Evolutionary conservation across 1,140 invertebrate genomes (phyloP), one percentile per base, ranked within the genome.

Genomic region (Triops cancriformis): DNA sequence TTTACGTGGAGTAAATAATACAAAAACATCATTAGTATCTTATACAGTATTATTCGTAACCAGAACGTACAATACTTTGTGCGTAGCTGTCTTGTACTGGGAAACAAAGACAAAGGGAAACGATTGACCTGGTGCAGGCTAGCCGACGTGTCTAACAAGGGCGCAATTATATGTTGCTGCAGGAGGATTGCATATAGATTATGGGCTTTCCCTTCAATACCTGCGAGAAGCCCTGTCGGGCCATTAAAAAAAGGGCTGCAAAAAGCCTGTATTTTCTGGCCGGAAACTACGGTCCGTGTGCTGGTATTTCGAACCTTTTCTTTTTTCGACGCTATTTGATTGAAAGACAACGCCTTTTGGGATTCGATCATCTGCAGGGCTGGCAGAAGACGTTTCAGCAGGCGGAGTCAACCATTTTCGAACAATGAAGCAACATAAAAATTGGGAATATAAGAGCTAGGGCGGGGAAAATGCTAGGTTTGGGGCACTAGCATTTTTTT

Each of bases 341-440:
- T 23, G 14, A 64, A 64, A 64, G 51, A 23, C 51, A 64, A 64
- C 51, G 51, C 51, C 51, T 64, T 64, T 64, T 64, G 51, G 51
- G 51, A n/a, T 64, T 37, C 31, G 31, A 37, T 37, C 31, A 37
- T 37, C 31, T 37, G 31, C 31, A 64, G 7, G 51, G 23, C 51
- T 23, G 23, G 18, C 18, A 64, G 5, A 18, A 64, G 14, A 64
- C 14, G 23, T 1, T 14, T 64, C 18, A 23, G 51, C 18, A 64
- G 51, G 51, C 51, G 51, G 51, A 6, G 51, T 37, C 31, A 37
- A 37, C 51, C 14, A 12, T n/a, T 64, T 23, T 64, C 18, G 51
- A 64, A 23, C 14, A n/a, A 23, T 64, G 18, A 64, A 64, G 23
- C 6, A 64, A 64, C 7, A 64, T n/a, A 64, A 9, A 9, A 64